Base-by-base conservation (phyloP, 53 echinoderm and acorn worm species). In the Patiria pectinifera region DNA sequence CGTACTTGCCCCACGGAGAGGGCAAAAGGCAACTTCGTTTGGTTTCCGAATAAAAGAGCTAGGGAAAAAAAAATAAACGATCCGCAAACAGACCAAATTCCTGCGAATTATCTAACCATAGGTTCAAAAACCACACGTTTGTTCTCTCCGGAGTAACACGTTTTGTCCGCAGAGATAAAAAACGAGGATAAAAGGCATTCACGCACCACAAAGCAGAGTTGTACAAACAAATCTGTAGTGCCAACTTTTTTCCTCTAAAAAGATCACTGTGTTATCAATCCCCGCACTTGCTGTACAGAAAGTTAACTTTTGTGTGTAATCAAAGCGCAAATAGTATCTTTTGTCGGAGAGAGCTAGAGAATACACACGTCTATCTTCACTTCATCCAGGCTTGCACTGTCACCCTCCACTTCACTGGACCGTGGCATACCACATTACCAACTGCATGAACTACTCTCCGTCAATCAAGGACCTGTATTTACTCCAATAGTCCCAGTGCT, bases 81-180 rank as follows among this genome's bases (percentile, higher is more conserved):
- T 79, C 80, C 9, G 80, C 80, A 79, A 79, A 79, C 80, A 77
- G 16, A 60, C 24, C 44, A 76, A 60, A 88, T 78, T 78, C 78
- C 62, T 49, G 53, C 11, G 86, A 53, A 14, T 85, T 26, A 45
- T 62, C 45, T 69, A 22, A 71, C 48, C n/a, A 13, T n/a, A 23
- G 77, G 87, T 18, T 62, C 10, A 10, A 78, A 9, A 58, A 72
- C 10, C 63, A 59, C 82, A 82, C 58, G 88, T 88, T 88, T 88
- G 77, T 88, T 88, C 11, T 61, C 59, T 61, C 35, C 35, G 60
- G 77, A 76, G 87, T 87, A 59, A 76, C 75, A 76, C 87, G 62
- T 82, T 88, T 88, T 88, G 78, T 77, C 88, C 66, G 81, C 69
- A 46, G 46, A 90, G 90, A 90, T 90, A 90, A 80, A 62, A 80